These are phyloP conservation scores for Julus scandinavius DNA, from an alignment of 2,888 invertebrate species.

Conservation along the genomic window DNA sequence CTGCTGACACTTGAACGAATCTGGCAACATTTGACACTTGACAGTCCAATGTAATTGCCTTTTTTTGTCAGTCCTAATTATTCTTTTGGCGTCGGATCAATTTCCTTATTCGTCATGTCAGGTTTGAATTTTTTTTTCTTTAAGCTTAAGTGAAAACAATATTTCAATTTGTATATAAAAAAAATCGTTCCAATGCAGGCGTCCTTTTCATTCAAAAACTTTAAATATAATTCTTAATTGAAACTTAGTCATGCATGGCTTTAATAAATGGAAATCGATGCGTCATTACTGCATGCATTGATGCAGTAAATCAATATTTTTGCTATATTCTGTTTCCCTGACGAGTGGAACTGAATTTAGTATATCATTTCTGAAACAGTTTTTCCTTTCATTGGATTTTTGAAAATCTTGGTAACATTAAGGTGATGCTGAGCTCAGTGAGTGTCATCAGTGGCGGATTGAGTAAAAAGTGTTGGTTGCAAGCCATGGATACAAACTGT, in stretches of 20 bases:
- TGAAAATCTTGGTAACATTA: neutral
- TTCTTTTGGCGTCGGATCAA: conserved; percentile 11
- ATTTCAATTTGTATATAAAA: neutral
- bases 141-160: neutral
- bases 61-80: conserved; percentile 9
- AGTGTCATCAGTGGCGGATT: no score
- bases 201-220: neutral
- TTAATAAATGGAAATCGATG: neutral
- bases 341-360: neutral
- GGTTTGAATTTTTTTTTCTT: neutral
- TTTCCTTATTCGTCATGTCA: conserved; percentile 5
- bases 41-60: conserved; percentile 10
- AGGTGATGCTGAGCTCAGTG: no score
- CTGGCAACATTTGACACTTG: conserved; percentile 6
- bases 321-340: neutral
- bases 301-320: neutral
- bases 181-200: neutral
- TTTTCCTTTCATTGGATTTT: neutral
- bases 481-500: no score
- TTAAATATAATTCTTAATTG: conserved; percentile 5
- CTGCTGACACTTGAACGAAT: conserved; percentile 4
- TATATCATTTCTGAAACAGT: neutral
- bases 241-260: neutral
- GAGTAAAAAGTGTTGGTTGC: no score
- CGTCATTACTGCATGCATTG: neutral